Evolutionary conservation across 2,888 invertebrate species (phyloP).

Genomic region (Tricholauxania praeusta): DNA sequence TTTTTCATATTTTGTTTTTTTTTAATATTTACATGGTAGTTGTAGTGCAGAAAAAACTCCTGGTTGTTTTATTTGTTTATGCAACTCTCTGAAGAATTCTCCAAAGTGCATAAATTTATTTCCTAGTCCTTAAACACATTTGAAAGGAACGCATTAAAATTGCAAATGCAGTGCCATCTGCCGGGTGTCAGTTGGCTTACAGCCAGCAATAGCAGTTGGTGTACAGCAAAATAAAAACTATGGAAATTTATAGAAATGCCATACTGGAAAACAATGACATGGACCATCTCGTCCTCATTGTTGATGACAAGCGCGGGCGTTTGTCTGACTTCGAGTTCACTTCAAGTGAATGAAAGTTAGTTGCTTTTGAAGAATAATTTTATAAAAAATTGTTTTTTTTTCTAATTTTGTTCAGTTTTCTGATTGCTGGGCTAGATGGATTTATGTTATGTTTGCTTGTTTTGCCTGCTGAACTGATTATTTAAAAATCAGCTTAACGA

Average conservation of each 20-base stretch:
- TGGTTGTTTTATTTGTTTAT: background rate
- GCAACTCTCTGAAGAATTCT: background rate
- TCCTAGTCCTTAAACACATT: background rate
- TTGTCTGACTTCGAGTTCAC: too few species aligned
- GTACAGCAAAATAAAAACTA: background rate
- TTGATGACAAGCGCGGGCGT: too few species aligned
- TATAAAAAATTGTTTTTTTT: too few species aligned
- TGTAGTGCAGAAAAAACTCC: background rate
- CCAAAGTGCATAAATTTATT: background rate
- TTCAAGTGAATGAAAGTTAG: too few species aligned
- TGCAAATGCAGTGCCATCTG: constrained; percentile 24
- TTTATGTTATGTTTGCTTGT: too few species aligned
- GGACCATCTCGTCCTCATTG: too few species aligned
- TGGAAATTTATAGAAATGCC: constrained; percentile 8
- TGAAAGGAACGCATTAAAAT: constrained; percentile 15
- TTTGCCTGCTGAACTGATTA: background rate
- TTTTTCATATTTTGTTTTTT: background rate
- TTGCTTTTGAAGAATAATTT: too few species aligned
- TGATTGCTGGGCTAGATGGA: too few species aligned
- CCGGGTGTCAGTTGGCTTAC: background rate
- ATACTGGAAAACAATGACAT: too few species aligned
- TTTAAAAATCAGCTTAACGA: constrained; percentile 2
- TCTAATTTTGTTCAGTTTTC: too few species aligned
- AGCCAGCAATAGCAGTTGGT: background rate
- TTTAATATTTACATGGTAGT: background rate